Conservation (phyloP, 2,113 vertebrate genomes). For the Takifugu bimaculatus region DNA sequence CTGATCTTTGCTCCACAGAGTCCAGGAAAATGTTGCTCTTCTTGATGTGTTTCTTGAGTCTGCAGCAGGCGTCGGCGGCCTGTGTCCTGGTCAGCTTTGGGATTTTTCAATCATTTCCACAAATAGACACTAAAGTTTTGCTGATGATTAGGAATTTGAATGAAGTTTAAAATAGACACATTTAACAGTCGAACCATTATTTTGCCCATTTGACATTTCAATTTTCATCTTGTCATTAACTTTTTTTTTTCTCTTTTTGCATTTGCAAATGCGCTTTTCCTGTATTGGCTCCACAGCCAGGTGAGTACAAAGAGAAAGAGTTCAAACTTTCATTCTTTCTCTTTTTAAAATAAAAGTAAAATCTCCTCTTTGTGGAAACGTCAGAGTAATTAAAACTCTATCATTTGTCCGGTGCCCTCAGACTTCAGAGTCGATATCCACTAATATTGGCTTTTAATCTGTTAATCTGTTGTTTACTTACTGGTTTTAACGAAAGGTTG, state of each 20-base stretch:
- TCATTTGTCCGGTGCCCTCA: constrained; percentile 6
- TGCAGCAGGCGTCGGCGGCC: constrained; percentile 41
- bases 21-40: constrained; percentile 54
- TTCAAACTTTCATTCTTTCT: not conserved
- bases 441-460: constrained; percentile 7
- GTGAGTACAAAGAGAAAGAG: constrained; percentile 42
- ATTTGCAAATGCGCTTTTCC: not conserved
- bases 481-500: constrained; percentile 6
- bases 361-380: constrained; percentile 12
- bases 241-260: no score
- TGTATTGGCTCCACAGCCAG: constrained; percentile 36
- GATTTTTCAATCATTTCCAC: not conserved
- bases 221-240: no score
- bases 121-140: no score
- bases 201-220: no score
- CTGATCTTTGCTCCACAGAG: not conserved
- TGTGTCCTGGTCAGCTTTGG: constrained; percentile 57
- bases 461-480: constrained; percentile 37
- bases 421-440: constrained; percentile 28
- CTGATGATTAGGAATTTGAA: no score
- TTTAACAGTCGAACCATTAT: no score
- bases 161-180: no score
- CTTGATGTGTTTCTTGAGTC: constrained; percentile 36
- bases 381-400: constrained; percentile 45
- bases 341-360: not conserved